These are phyloP conservation scores for Pasiphila rectangulata DNA, from an alignment of 2,888 invertebrate species.

Conservation along the genomic window DNA sequence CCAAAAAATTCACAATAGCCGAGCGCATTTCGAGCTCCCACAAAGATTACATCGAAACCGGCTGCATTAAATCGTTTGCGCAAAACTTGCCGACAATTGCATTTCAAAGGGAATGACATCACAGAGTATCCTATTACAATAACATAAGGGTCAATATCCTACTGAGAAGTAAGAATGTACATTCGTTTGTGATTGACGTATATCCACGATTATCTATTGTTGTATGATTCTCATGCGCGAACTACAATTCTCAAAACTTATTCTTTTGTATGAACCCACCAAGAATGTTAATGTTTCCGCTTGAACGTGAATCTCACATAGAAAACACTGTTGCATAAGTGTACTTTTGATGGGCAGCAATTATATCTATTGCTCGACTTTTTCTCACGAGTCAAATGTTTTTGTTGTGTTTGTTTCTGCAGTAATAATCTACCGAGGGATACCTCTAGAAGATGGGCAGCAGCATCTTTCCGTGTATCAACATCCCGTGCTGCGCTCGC, in stretches of 20 bases:
- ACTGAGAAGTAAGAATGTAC: conserved; percentile 7
- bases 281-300: conserved; percentile 79
- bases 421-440: no score
- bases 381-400: not conserved
- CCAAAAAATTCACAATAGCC: conserved; percentile 21
- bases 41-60: conserved; percentile 50
- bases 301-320: conserved; percentile 69
- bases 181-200: conserved; percentile 43
- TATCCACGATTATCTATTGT: conserved; percentile 56
- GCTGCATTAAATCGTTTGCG: conserved; percentile 47
- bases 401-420: no score
- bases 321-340: conserved; percentile 58
- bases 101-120: conserved; percentile 36
- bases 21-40: conserved; percentile 35
- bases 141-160: conserved; percentile 31
- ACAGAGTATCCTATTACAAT: conserved; percentile 28
- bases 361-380: conserved; percentile 3
- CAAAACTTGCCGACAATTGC: conserved; percentile 49
- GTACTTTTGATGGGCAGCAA: conserved; percentile 44
- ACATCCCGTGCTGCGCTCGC: no score
- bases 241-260: conserved; percentile 74
- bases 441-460: no score
- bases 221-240: conserved; percentile 66
- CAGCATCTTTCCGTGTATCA: no score
- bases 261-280: conserved; percentile 74